Conservation (phyloP, 2,888 invertebrate genomes). For the Lycia hirtaria region DNA sequence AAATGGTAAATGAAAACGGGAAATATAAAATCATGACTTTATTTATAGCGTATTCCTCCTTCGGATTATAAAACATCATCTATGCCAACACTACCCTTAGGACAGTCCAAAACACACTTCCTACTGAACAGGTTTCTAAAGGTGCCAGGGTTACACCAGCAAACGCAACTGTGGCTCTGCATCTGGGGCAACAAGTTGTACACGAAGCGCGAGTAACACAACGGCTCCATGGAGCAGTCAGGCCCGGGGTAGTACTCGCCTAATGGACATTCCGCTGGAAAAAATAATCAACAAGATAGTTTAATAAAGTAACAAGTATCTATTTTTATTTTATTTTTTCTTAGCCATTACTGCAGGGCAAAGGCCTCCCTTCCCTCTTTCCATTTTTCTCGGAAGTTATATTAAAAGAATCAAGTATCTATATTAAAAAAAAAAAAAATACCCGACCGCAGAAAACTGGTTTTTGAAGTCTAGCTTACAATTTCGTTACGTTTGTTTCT, state of each 20-base stretch:
- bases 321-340: no score
- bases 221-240: constrained; percentile 51
- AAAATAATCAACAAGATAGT: neutral
- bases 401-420: no score
- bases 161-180: constrained; percentile 47
- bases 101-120: constrained; percentile 18
- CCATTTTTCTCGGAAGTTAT: no score
- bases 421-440: no score
- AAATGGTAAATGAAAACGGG: no score
- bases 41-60: no score
- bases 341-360: no score
- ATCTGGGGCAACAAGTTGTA: neutral
- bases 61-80: neutral
- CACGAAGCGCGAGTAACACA: constrained; percentile 40
- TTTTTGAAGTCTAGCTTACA: no score
- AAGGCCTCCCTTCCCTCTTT: no score
- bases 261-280: constrained; percentile 43
- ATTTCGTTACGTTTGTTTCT: no score
- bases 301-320: neutral
- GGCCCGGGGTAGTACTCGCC: constrained; percentile 55
- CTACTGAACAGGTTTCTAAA: constrained; percentile 44
- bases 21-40: no score
- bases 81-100: neutral
- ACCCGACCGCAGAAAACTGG: no score
- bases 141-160: constrained; percentile 54